These are phyloP conservation scores for Sinohyriopsis cumingii DNA, from an alignment of 2,888 invertebrate genomes.

Conservation along the genomic window DNA sequence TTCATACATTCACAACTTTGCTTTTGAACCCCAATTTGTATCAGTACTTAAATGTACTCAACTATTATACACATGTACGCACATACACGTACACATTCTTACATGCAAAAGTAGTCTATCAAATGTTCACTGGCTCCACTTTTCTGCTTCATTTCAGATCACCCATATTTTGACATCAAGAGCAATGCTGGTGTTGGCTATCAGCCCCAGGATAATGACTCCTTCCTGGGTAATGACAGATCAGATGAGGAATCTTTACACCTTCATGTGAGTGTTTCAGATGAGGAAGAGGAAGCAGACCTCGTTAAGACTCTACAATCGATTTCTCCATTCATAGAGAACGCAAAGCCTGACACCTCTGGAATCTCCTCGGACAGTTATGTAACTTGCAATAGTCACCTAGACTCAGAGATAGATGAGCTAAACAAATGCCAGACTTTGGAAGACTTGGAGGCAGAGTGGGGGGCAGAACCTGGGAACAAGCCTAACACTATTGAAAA, in stretches of 20 bases:
- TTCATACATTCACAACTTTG: too few relatives aligned
- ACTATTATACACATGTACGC: too few relatives aligned
- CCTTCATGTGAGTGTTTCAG: slow-evolving; percentile 25
- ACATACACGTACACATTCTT: too few relatives aligned
- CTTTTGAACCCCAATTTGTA: too few relatives aligned
- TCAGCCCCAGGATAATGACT: too few relatives aligned
- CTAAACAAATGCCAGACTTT: not conserved
- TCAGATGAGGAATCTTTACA: slow-evolving; percentile 19
- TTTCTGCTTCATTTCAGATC: slow-evolving; percentile 16
- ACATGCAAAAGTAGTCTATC: too few relatives aligned
- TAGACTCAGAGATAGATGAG: slow-evolving; percentile 1
- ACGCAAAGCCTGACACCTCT: not conserved
- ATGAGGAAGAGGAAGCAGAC: slow-evolving; percentile 10
- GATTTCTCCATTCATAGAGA: not conserved
- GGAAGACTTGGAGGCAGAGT: slow-evolving; percentile 15
- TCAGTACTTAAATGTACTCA: too few relatives aligned
- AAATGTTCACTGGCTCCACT: too few relatives aligned
- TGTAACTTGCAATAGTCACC: slow-evolving; percentile 45
- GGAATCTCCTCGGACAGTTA: slow-evolving; percentile 39
- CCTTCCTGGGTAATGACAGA: too few relatives aligned
- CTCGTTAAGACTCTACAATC: too few relatives aligned
- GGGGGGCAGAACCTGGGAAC: not conserved
- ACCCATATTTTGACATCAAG: slow-evolving; percentile 15
- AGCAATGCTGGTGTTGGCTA: not conserved
- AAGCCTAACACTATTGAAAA: not conserved